Conservation (phyloP, 2,888 invertebrate genomes). For the Dione vanillae region DNA sequence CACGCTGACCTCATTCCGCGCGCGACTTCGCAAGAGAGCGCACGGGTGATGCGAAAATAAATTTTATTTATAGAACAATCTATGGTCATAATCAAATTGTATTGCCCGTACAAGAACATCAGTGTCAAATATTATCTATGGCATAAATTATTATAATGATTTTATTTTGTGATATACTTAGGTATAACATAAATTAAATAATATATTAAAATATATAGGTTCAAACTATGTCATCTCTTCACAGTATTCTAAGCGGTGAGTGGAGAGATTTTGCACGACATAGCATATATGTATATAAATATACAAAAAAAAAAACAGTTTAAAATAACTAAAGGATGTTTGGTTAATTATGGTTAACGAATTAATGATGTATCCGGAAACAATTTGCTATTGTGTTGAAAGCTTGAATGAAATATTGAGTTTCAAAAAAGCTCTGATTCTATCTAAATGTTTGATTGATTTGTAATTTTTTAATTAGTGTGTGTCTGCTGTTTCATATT, state of each 20-base stretch:
- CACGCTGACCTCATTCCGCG: slow-evolving; percentile 75
- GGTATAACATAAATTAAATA: too few species aligned
- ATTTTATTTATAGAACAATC: slow-evolving; percentile 60
- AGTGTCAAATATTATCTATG: slow-evolving; percentile 13
- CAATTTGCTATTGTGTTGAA: slow-evolving; percentile 6
- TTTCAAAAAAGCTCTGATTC: too few species aligned
- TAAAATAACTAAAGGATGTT: slow-evolving; percentile 15
- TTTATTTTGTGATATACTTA: too few species aligned
- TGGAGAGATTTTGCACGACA: too few species aligned
- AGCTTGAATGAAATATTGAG: neutral
- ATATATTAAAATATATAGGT: too few species aligned
- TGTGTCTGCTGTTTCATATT: too few species aligned
- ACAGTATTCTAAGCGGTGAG: too few species aligned
- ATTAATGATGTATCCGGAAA: slow-evolving; percentile 20
- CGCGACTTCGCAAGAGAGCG: slow-evolving; percentile 67
- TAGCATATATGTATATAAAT: neutral
- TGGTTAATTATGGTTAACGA: too few species aligned
- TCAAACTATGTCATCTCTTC: too few species aligned
- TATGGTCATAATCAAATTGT: slow-evolving; percentile 36
- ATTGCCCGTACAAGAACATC: slow-evolving; percentile 19
- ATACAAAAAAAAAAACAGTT: neutral
- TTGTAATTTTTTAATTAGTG: too few species aligned
- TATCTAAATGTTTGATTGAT: too few species aligned
- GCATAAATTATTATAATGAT: neutral
- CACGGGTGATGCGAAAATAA: slow-evolving; percentile 69